Evolutionary conservation across 2,797 vertebrate genomes (phyloP).

Genomic region (Cossypha dichroa): DNA sequence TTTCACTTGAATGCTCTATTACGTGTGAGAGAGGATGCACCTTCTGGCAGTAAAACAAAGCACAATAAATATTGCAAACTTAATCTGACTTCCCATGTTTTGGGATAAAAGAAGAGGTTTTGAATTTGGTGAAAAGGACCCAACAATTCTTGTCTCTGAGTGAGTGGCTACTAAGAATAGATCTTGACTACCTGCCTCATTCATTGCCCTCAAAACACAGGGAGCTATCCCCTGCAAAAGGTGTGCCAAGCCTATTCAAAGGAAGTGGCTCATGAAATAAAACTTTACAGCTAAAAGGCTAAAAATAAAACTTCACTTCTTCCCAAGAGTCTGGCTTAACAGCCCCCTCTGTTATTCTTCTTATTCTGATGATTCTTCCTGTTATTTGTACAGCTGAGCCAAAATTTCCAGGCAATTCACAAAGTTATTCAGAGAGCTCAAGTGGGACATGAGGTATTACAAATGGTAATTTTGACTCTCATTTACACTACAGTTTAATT

Average conservation of each 20-base stretch:
- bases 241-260: not conserved
- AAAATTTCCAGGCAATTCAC: conserved; percentile 25
- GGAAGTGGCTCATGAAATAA: not conserved
- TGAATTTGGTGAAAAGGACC: not conserved
- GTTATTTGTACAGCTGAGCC: conserved; percentile 21
- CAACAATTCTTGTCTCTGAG: not conserved
- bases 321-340: not conserved
- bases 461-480: not conserved
- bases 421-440: not conserved
- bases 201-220: not conserved
- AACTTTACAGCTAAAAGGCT: conserved; percentile 15
- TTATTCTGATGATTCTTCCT: conserved; percentile 35
- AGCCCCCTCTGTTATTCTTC: not conserved
- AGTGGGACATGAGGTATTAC: not conserved
- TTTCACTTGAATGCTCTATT: not conserved
- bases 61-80: not conserved
- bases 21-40: not conserved
- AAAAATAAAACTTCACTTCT: conserved; percentile 16
- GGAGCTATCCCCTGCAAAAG: not conserved
- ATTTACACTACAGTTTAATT: not conserved
- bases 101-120: not conserved
- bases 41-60: not conserved
- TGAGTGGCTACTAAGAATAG: not conserved
- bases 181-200: not conserved
- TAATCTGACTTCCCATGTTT: not conserved